Evolutionary conservation across 2,797 vertebrate genomes (phyloP).

Genomic region (Premnoplex brunnescens): DNA sequence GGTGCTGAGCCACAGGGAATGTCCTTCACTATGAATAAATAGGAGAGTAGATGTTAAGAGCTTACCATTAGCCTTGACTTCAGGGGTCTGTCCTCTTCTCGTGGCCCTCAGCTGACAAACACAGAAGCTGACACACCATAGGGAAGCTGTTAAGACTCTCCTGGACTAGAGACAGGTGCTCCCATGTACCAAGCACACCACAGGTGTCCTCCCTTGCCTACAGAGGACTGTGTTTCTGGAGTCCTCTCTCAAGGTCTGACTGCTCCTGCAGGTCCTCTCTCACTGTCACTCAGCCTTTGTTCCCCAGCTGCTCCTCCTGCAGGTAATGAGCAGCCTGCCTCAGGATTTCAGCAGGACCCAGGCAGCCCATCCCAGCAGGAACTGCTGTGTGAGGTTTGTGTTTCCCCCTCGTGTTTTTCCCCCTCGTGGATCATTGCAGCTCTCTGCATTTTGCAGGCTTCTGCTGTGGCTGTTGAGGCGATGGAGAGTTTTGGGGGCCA

Average conservation of each 20-base stretch:
- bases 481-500: constrained; percentile 88
- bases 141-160: not conserved
- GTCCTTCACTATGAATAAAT: not conserved
- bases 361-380: not conserved
- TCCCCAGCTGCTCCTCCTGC: not conserved
- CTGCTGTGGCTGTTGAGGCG: constrained; percentile 81
- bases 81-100: not conserved
- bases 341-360: not conserved
- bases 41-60: not conserved
- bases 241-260: not conserved
- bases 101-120: not conserved
- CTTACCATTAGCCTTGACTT: not conserved
- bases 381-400: not conserved
- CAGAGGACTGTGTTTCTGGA: not conserved
- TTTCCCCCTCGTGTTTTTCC: not conserved
- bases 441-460: constrained; percentile 67
- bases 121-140: not conserved
- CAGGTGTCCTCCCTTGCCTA: not conserved
- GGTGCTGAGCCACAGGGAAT: not conserved
- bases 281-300: not conserved
- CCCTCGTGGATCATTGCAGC: not conserved
- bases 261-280: not conserved
- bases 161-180: not conserved
- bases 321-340: not conserved
- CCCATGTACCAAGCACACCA: not conserved